Evolutionary conservation across 2,888 invertebrate genomes (phyloP).

Genomic region (Phyllotreta cruciferae): DNA sequence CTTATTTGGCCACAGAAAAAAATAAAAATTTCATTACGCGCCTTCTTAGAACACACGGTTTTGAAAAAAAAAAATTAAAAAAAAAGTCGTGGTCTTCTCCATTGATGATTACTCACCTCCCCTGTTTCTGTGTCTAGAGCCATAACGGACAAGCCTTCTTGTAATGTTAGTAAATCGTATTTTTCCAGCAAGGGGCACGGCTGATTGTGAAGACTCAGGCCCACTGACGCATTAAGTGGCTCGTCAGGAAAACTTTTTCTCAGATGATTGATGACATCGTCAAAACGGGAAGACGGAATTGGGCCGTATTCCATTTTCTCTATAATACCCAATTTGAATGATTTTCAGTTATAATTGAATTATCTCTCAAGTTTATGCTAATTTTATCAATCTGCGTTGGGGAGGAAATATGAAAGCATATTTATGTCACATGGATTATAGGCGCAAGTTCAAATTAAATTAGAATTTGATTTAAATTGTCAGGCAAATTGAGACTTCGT

Average conservation of each 20-base stretch:
- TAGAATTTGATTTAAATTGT: too few relatives aligned
- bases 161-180: slow-evolving; percentile 75
- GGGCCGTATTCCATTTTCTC: slow-evolving; percentile 59
- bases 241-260: slow-evolving; percentile 82
- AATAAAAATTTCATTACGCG: too few relatives aligned
- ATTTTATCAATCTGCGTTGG: slow-evolving; percentile 1
- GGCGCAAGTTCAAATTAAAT: too few relatives aligned
- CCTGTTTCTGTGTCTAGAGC: slow-evolving; percentile 67
- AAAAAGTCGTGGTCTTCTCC: too few relatives aligned
- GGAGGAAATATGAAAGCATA: neutral
- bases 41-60: too few relatives aligned
- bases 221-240: slow-evolving; percentile 81
- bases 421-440: too few relatives aligned
- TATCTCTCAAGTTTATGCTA: too few relatives aligned
- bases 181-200: slow-evolving; percentile 76
- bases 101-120: slow-evolving; percentile 65
- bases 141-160: slow-evolving; percentile 77
- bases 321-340: slow-evolving; percentile 6
- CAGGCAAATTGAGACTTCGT: too few relatives aligned
- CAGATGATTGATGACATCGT: slow-evolving; percentile 74
- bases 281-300: slow-evolving; percentile 63
- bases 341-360: too few relatives aligned
- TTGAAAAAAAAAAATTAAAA: too few relatives aligned
- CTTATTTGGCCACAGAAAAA: too few relatives aligned
- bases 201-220: slow-evolving; percentile 73